A percentile compares a stretch with the other conserved stretches of the same genome.
phyloP scores from a whole-genome alignment of 2,113 vertebrate genomes.

The Nesogale talazaci region DNA sequence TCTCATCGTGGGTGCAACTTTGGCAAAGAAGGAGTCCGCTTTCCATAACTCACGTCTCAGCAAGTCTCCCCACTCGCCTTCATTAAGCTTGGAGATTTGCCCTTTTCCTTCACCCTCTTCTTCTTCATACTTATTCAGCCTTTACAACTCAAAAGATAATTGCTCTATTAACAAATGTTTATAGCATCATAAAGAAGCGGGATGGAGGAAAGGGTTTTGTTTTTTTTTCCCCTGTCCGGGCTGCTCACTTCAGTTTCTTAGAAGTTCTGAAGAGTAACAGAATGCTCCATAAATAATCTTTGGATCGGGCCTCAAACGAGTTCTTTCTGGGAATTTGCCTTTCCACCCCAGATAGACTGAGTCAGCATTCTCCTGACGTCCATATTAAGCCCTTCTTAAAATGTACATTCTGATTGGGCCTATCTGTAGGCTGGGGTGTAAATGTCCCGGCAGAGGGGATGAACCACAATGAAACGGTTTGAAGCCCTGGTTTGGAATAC shows the following conservation, averaged over 20 bases:
- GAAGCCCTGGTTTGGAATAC: slow-evolving; percentile 8
- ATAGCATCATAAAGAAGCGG: slow-evolving; percentile 66
- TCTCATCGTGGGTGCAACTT: slow-evolving; percentile 47
- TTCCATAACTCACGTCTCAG: slow-evolving; percentile 61
- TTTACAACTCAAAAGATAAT: slow-evolving; percentile 76
- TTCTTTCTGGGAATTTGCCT: background rate
- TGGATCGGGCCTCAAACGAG: background rate
- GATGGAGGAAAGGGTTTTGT: slow-evolving; percentile 7
- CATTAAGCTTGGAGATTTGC: slow-evolving; percentile 77
- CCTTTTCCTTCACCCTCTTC: slow-evolving; percentile 68
- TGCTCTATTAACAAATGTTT: slow-evolving; percentile 79
- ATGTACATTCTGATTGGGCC: background rate
- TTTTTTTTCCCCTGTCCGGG: slow-evolving; percentile 13
- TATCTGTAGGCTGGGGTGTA: background rate
- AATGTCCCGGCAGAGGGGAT: background rate
- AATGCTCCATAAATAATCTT: slow-evolving; percentile 54
- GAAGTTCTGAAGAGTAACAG: slow-evolving; percentile 44
- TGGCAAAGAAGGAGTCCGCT: background rate
- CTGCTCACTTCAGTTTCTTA: slow-evolving; percentile 72
- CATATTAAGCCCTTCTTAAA: too few relatives aligned
- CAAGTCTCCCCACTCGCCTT: slow-evolving; percentile 67
- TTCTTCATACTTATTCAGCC: slow-evolving; percentile 71
- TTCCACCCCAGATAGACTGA: background rate
- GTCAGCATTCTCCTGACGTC: background rate
- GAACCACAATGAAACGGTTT: background rate